phyloP scores from a whole-genome alignment of 1,140 invertebrate genomes.

The Cydia fagiglandana region DNA sequence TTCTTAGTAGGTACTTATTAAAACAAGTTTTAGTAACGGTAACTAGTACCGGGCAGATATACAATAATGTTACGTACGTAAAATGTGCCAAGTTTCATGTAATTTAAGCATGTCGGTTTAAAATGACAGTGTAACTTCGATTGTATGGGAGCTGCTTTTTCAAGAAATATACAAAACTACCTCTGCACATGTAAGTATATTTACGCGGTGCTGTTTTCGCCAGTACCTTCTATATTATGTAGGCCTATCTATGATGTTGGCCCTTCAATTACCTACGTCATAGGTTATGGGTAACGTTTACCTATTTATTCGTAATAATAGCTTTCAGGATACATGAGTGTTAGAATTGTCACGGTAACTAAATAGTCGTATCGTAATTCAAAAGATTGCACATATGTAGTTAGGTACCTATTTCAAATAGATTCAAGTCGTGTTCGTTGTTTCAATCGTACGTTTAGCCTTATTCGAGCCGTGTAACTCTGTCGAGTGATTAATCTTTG shows the following conservation, averaged over 20 bases:
- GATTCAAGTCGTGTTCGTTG: constrained; percentile 59
- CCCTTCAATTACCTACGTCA: constrained; percentile 30
- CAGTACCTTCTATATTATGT: background rate
- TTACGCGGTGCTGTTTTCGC: constrained; percentile 2
- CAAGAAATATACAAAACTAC: background rate
- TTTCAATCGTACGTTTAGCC: constrained; percentile 60
- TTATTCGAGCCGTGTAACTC: constrained; percentile 54
- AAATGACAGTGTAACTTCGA: too few relatives aligned
- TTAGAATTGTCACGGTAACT: constrained; percentile 55
- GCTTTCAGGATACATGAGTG: constrained; percentile 55
- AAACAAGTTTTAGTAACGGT: too few relatives aligned
- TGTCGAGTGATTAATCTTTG: constrained; percentile 58
- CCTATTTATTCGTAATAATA: constrained; percentile 44
- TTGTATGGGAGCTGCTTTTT: too few relatives aligned
- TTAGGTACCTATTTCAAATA: constrained; percentile 52
- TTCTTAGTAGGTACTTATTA: too few relatives aligned
- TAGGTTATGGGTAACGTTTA: constrained; percentile 39
- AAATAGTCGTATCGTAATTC: constrained; percentile 52
- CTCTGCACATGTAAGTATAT: background rate
- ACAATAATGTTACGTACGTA: too few relatives aligned
- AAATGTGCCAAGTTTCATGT: too few relatives aligned
- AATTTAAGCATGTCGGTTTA: too few relatives aligned
- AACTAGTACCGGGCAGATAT: too few relatives aligned
- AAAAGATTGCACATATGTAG: constrained; percentile 55
- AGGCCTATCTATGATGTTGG: background rate